Base-by-base conservation (phyloP, 2,888 invertebrate genomes). In the Cinara cedri region DNA sequence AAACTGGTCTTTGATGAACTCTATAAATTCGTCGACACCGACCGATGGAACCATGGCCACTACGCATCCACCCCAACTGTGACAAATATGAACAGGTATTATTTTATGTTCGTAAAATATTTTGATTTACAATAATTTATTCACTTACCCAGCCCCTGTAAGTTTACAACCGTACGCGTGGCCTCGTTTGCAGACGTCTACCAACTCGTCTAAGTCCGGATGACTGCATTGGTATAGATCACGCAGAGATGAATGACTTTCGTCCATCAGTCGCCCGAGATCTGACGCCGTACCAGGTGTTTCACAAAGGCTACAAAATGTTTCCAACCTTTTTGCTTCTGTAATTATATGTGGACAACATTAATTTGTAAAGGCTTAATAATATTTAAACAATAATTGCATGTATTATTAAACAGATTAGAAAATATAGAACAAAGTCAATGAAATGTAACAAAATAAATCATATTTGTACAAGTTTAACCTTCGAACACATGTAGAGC, bases 11-110 rank as follows among this genome's bases (percentile, higher is more conserved):
- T 90, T 90, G 76, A 97, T 86, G 71, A 87, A 87, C 21, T 89
- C 86, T 62, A 95, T 89, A 85, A 93, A 96, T 82, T 88, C 86
- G 16, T 89, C 86, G 9, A 92, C 90, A 82, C 89, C 88, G 68
- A 90, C 89, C 81, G 89, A 88, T 0, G 90, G 88, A 76, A 94
- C 91, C 82, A 97, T 87, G 21, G 96, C 95, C 14, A 99, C 96
- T 76, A 93, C 90, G 86, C 98, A 98, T 8, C 99, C 99, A 54
- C 98, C 99, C 98, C 98, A 98, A 10, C 93, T 93, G 83, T 26
- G 51, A 26, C 1, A 72, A 16, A 19, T 11, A 60, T 26, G 1
- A 11, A 42, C 10, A n/a, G n/a, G n/a, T n/a, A 54, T 10, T 21
- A 55, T 3, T n/a, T 26, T 4, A 21, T 66, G 19, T 21, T 46